Evolutionary conservation across 2,113 vertebrate species (phyloP).

Genomic region (Vidua chalybeata): DNA sequence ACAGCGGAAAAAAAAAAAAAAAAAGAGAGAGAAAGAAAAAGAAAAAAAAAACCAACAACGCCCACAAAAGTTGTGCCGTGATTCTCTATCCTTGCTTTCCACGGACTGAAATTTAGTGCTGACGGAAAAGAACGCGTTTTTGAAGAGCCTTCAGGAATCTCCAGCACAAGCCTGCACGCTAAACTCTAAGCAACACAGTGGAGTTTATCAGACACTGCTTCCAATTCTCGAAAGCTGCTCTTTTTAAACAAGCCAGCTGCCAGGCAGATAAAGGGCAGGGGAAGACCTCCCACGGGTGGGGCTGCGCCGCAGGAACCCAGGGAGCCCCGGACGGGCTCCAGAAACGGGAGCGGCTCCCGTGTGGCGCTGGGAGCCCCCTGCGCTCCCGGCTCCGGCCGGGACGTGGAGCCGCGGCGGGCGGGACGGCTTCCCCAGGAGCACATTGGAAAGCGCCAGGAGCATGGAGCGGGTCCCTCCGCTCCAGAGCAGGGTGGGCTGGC

Average conservation of each 20-base stretch:
- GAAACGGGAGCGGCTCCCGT: fast-evolving
- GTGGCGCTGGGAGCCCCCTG: fast-evolving
- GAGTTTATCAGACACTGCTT: background rate
- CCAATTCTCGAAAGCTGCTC: fast-evolving
- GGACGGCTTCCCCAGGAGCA: background rate
- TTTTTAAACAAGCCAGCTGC: background rate
- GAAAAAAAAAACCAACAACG: background rate
- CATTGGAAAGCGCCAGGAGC: fast-evolving
- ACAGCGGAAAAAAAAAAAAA: no score
- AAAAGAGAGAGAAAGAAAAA: no score
- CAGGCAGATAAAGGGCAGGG: background rate
- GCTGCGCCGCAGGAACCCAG: fast-evolving
- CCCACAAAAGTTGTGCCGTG: background rate
- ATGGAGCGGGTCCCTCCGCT: background rate
- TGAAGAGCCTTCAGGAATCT: background rate
- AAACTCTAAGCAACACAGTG: background rate
- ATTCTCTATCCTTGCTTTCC: background rate
- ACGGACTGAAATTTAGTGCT: background rate
- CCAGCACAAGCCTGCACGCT: fast-evolving
- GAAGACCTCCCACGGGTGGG: background rate
- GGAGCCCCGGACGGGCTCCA: fast-evolving
- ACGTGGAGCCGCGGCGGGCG: background rate
- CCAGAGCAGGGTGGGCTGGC: background rate
- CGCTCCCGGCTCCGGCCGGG: background rate
- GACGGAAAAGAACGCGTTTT: background rate